Conservation (phyloP, 2,888 invertebrate species). For the Tipula lateralis region DNA sequence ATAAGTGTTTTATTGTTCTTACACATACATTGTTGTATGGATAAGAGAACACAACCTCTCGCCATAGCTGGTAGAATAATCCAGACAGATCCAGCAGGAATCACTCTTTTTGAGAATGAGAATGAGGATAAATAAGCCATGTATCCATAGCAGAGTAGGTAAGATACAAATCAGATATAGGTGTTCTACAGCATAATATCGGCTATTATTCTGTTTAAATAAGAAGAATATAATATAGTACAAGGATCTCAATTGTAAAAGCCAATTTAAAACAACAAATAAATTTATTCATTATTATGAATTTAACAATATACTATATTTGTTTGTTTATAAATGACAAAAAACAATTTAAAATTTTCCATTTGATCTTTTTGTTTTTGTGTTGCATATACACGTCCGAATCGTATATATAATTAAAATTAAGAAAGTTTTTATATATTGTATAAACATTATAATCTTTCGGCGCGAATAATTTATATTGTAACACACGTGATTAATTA, state of each 20-base stretch:
- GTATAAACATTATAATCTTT: background rate
- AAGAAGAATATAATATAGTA: no score
- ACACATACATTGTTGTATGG: no score
- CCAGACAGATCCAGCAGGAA: no score
- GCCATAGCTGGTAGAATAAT: no score
- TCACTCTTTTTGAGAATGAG: no score
- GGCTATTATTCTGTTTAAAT: no score
- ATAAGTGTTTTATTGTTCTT: no score
- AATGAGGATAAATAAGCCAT: no score
- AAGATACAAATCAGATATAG: no score
- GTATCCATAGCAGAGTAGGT: no score
- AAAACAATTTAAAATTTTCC: background rate
- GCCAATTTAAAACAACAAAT: background rate
- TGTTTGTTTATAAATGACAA: slow-evolving; percentile 11
- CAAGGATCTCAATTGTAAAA: background rate
- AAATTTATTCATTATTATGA: background rate
- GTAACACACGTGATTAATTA: slow-evolving; percentile 1
- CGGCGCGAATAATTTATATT: slow-evolving; percentile 16
- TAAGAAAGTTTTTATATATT: background rate
- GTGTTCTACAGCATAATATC: no score
- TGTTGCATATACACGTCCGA: background rate
- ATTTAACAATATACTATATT: background rate
- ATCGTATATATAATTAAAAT: background rate
- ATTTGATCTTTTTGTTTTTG: background rate
- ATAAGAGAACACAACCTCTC: no score